Base-by-base conservation (phyloP, 23 tunicate genomes). In the Ciona savignyi region DNA sequence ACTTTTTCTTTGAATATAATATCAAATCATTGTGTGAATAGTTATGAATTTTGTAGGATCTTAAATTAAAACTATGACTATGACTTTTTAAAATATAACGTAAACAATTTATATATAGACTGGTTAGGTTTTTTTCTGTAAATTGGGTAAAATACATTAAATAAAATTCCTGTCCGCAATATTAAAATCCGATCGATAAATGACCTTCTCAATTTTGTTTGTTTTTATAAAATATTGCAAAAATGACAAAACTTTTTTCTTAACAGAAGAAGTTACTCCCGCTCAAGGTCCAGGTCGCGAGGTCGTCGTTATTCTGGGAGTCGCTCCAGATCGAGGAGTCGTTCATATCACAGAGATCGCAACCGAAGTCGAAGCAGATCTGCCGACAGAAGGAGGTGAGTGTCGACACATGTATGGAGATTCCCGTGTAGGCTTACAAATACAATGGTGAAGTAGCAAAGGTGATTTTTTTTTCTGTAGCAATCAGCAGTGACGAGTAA, bases 221-320 rank as follows among this genome's bases (percentile, higher is more conserved):
- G 26, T 51, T 1, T 35, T 1, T 72, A 1, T 11, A 4, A 2
- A 3, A 32, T 20, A 2, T 1, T n/a, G 4, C 65, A 61, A 61
- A 3, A 61, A 61, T 3, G 1, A 4, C 29, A 66, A 66, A 1
- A 66, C 3, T 3, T 27, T 42, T 72, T 35, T 42, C 4, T 25
- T 11, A 24, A 20, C 49, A 11, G 74, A 25, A 81, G 88, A 68
- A 76, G 81, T 4, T 83, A 83, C 29, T 83, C 88, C 22, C 27
- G 88, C 0, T 81, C 86, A 25, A 34, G 86, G 34, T 83, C 88
- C 23, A 70, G 88, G 30, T 83, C 88, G 4, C 81, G 81, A 9
- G 60, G 56, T 2, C 71, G 79, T 1, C 67, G 42, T 2, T 32
- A 77, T 6, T 31, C 35, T 4, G 27, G 69, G 27, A 62, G 70